Conservation (phyloP, 2,888 invertebrate species). For the Minunthozetes semirufus region DNA sequence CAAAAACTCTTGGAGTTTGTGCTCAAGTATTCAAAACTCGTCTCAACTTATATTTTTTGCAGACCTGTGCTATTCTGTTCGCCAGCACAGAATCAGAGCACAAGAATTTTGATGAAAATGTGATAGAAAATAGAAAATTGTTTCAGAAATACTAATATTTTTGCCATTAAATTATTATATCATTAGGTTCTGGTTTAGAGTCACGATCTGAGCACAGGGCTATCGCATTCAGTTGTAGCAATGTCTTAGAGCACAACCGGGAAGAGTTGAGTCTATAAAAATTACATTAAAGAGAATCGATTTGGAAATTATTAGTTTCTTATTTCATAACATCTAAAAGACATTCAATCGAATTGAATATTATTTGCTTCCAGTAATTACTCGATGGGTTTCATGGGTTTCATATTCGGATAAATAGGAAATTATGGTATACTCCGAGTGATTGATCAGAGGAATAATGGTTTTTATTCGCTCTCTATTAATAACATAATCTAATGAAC, state of each 20-base stretch:
- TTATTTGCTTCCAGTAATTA: neutral
- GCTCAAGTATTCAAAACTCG: no score
- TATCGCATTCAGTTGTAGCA: no score
- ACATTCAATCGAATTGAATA: constrained; percentile 1
- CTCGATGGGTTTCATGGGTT: neutral
- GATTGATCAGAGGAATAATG: constrained; percentile 7
- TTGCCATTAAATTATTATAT: neutral
- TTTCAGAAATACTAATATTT: neutral
- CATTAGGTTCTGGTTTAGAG: neutral
- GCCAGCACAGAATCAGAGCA: no score
- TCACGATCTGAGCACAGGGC: neutral
- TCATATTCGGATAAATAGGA: neutral
- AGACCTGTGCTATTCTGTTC: no score
- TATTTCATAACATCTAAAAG: constrained; percentile 14
- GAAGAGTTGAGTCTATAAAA: no score
- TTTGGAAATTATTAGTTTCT: constrained; percentile 13
- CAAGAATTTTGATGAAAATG: no score
- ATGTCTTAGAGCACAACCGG: no score
- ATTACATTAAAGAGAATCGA: neutral
- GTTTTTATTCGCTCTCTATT: neutral
- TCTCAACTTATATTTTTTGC: no score
- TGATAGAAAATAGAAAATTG: no score
- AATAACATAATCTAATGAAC: no score
- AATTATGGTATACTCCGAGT: neutral
- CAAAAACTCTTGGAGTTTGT: no score